Conservation (phyloP, 2,113 vertebrate genomes). For the Xenus cinereus region DNA sequence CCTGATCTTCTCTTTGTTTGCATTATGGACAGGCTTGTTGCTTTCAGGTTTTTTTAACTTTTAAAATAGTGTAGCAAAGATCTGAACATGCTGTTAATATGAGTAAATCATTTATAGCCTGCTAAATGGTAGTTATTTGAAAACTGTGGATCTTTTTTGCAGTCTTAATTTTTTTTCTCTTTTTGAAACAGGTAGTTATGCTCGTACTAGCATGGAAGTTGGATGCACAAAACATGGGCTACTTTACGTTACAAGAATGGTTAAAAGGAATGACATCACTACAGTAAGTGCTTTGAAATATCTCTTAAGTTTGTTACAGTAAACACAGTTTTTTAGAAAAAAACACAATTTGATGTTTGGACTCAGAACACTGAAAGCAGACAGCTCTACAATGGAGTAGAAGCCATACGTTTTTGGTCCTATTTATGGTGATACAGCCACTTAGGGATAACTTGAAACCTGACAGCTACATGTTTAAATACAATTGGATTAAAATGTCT, state of each 20-base stretch:
- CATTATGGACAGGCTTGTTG: neutral
- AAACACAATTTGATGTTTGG: neutral
- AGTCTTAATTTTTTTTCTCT: neutral
- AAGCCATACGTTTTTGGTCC: neutral
- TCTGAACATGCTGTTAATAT: neutral
- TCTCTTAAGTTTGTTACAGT: neutral
- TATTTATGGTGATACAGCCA: neutral
- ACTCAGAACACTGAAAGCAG: neutral
- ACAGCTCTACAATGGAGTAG: neutral
- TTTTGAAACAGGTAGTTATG: conserved; percentile 91
- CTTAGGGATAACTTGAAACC: neutral
- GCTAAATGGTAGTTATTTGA: neutral
- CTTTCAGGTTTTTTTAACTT: neutral
- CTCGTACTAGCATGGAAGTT: conserved; percentile 98
- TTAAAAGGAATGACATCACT: conserved; percentile 96
- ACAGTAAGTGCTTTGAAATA: conserved; percentile 83
- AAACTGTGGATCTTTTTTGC: neutral
- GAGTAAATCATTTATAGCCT: neutral
- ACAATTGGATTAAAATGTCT: neutral
- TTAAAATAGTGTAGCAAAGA: neutral
- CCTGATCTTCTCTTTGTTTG: neutral
- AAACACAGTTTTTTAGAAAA: neutral
- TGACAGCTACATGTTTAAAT: neutral
- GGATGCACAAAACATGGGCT: conserved; percentile 99
- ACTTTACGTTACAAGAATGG: conserved; percentile 99